Percentiles rank a stretch among this genome's conserved stretches.
Conservation (phyloP, 2,888 invertebrate genomes). For the Leptinotarsa juncta region DNA sequence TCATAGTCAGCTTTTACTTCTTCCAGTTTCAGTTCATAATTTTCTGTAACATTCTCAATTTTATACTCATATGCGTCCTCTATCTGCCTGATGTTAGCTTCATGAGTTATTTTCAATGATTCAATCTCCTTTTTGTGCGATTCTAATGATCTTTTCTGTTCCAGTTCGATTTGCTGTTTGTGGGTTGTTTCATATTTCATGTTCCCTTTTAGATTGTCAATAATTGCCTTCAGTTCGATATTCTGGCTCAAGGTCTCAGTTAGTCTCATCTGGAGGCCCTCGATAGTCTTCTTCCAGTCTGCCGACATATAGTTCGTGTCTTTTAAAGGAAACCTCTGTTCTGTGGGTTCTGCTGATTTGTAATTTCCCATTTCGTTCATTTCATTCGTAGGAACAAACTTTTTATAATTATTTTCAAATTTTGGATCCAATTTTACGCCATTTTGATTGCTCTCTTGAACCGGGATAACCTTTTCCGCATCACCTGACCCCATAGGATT, state of each 20-base stretch:
- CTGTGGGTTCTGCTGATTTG: slow-evolving; percentile 11
- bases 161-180: slow-evolving; percentile 37
- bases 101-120: slow-evolving; percentile 39
- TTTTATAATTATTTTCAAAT: slow-evolving; percentile 5
- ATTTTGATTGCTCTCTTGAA: not conserved
- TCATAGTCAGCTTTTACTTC: slow-evolving; percentile 45
- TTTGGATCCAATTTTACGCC: not conserved
- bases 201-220: slow-evolving; percentile 41
- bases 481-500: slow-evolving; percentile 35
- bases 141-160: slow-evolving; percentile 32
- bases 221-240: slow-evolving; percentile 48
- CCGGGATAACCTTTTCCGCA: slow-evolving; percentile 13
- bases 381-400: not conserved
- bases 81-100: slow-evolving; percentile 36
- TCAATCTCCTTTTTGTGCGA: slow-evolving; percentile 40
- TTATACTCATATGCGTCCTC: slow-evolving; percentile 39
- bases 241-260: slow-evolving; percentile 54
- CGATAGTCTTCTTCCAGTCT: slow-evolving; percentile 54
- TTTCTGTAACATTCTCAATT: slow-evolving; percentile 38
- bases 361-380: slow-evolving; percentile 2
- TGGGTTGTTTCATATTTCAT: slow-evolving; percentile 37
- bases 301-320: slow-evolving; percentile 48
- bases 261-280: slow-evolving; percentile 50
- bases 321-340: slow-evolving; percentile 39
- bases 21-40: slow-evolving; percentile 43